These are phyloP conservation scores for Gambusia affinis DNA, from an alignment of 2,113 vertebrate species.

Conservation along the genomic window DNA sequence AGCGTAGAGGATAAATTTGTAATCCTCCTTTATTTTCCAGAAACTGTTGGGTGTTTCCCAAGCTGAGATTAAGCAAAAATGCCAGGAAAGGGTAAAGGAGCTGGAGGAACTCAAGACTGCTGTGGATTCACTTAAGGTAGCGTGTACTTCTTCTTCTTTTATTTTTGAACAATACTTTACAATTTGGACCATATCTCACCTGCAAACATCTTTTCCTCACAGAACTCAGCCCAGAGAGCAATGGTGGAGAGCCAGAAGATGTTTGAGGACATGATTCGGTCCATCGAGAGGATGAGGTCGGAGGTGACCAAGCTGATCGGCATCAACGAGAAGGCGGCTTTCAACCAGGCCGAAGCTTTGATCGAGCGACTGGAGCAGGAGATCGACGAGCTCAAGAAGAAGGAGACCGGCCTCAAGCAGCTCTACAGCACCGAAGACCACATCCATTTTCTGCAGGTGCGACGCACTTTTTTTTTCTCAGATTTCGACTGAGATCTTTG, in stretches of 20 bases:
- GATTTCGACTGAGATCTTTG: too few relatives aligned
- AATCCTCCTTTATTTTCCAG: conserved; percentile 58
- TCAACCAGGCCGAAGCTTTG: conserved; percentile 81
- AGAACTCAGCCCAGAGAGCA: conserved; percentile 83
- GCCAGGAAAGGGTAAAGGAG: conserved; percentile 83
- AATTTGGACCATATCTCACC: neutral
- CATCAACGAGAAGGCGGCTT: conserved; percentile 83
- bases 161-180: neutral
- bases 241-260: conserved; percentile 86
- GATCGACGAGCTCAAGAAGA: conserved; percentile 84
- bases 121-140: conserved; percentile 82
- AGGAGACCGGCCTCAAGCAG: conserved; percentile 81
- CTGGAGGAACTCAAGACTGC: conserved; percentile 82
- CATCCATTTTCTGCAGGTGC: conserved; percentile 84
- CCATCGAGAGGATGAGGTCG: conserved; percentile 84
- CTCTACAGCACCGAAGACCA: conserved; percentile 85
- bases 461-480: too few relatives aligned
- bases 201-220: neutral
- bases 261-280: conserved; percentile 85
- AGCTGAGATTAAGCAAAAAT: conserved; percentile 83
- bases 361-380: conserved; percentile 83
- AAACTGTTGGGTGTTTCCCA: conserved; percentile 83
- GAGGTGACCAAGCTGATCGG: conserved; percentile 84
- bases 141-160: neutral
- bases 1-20: conserved; percentile 4